A percentile compares a stretch with the other conserved stretches of the same genome.
Evolutionary conservation across 2,888 invertebrate genomes (phyloP).

Genomic region (Drosophila algonquin): DNA sequence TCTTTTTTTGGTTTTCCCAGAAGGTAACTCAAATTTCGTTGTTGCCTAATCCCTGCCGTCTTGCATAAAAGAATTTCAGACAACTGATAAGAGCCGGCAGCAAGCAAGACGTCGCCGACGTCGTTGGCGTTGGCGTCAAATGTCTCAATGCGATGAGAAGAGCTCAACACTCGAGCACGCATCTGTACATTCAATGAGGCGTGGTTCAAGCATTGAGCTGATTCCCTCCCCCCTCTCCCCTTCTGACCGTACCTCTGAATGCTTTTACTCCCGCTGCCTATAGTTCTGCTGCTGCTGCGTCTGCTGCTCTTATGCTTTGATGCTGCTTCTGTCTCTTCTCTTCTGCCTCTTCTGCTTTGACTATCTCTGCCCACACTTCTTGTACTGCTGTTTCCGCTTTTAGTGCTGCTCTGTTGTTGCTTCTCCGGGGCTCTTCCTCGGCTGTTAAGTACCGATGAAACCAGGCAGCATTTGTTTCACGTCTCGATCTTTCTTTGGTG

Average conservation of each 20-base stretch:
- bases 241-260: background rate
- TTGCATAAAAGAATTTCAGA: conserved; percentile 30
- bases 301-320: conserved; percentile 17
- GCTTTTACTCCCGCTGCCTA: background rate
- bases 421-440: conserved; percentile 10
- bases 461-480: background rate
- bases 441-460: background rate
- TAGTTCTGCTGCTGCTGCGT: conserved; percentile 7
- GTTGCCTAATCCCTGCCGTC: conserved; percentile 8
- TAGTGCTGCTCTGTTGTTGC: conserved; percentile 24
- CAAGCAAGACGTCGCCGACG: conserved; percentile 9
- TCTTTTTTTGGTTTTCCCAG: background rate
- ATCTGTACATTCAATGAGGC: conserved; percentile 70
- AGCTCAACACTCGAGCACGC: conserved; percentile 67
- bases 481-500: background rate
- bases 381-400: conserved; percentile 11
- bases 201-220: conserved; percentile 66
- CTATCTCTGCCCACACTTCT: background rate
- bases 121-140: conserved; percentile 62
- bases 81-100: conserved; percentile 43
- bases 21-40: background rate
- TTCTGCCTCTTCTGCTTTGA: background rate
- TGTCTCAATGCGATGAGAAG: conserved; percentile 67
- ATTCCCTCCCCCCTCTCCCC: background rate
- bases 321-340: conserved; percentile 10